Evolutionary conservation across 2,113 vertebrate genomes (phyloP).

Genomic region (Macquaria australasica): DNA sequence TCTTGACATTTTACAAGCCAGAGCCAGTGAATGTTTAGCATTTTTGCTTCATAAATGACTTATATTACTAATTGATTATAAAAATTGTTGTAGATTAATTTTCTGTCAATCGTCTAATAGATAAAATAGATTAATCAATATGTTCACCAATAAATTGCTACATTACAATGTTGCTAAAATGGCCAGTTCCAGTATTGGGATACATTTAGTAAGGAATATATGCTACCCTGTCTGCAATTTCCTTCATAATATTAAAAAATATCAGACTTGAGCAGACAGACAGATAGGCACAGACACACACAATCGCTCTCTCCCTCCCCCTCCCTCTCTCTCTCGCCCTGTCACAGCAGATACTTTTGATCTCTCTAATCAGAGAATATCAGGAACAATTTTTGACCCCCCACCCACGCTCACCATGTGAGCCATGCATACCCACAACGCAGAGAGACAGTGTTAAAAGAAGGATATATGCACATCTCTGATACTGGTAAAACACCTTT

Average conservation of each 20-base stretch:
- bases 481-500: neutral
- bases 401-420: slow-evolving; percentile 23
- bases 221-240: slow-evolving; percentile 18
- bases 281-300: neutral
- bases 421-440: neutral
- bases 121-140: neutral
- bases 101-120: neutral
- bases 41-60: neutral
- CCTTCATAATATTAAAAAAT: slow-evolving; percentile 23
- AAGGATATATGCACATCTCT: slow-evolving; percentile 17
- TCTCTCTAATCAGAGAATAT: slow-evolving; percentile 60
- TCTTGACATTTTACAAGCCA: neutral
- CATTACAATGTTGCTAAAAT: neutral
- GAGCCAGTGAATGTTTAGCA: neutral
- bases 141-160: no score
- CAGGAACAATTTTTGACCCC: slow-evolving; percentile 49
- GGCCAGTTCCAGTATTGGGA: neutral
- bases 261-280: slow-evolving; percentile 10
- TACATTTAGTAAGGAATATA: slow-evolving; percentile 7
- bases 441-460: neutral
- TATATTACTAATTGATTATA: neutral
- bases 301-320: neutral
- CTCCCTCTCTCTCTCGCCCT: slow-evolving; percentile 4
- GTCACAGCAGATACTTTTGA: slow-evolving; percentile 60
- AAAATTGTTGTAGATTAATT: neutral